These are phyloP conservation scores for Carpatolechia fugitivella DNA, from an alignment of 2,888 invertebrate species.

Conservation along the genomic window DNA sequence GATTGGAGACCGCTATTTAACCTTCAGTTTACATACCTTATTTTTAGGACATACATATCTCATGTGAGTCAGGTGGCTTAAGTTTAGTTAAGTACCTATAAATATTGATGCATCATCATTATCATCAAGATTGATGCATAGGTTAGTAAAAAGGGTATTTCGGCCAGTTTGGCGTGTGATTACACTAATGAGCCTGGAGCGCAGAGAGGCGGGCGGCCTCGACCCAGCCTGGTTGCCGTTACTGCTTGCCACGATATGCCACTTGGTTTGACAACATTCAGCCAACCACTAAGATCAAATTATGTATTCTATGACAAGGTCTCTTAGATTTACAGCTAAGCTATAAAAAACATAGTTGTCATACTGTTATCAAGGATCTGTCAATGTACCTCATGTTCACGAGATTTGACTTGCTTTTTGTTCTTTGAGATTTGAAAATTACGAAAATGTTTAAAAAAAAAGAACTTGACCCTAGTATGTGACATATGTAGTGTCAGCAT, in stretches of 20 bases:
- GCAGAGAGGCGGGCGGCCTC: conserved; percentile 27
- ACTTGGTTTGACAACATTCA: conserved; percentile 13
- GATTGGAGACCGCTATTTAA: no score
- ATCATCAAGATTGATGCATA: neutral
- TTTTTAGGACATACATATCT: neutral
- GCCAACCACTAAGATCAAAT: conserved; percentile 3
- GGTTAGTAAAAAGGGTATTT: neutral
- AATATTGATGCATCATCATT: no score
- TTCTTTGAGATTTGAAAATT: no score
- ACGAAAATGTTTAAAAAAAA: no score
- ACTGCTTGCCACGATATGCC: conserved; percentile 12
- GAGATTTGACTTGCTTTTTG: no score
- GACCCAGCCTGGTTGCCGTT: conserved; percentile 21
- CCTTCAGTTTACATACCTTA: no score
- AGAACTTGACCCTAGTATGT: conserved; percentile 9
- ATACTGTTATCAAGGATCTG: neutral
- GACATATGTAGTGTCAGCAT: conserved; percentile 5
- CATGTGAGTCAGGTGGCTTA: no score
- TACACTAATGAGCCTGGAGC: conserved; percentile 18
- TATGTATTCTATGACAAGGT: conserved; percentile 5
- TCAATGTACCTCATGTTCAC: no score
- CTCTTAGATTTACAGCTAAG: neutral
- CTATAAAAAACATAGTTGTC: neutral
- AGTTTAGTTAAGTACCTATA: no score
- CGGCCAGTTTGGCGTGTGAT: conserved; percentile 7